A percentile compares a stretch with the other conserved stretches of the same genome.
These are phyloP conservation scores for Meloe dianella DNA, from an alignment of 2,888 invertebrate species.

Conservation along the genomic window DNA sequence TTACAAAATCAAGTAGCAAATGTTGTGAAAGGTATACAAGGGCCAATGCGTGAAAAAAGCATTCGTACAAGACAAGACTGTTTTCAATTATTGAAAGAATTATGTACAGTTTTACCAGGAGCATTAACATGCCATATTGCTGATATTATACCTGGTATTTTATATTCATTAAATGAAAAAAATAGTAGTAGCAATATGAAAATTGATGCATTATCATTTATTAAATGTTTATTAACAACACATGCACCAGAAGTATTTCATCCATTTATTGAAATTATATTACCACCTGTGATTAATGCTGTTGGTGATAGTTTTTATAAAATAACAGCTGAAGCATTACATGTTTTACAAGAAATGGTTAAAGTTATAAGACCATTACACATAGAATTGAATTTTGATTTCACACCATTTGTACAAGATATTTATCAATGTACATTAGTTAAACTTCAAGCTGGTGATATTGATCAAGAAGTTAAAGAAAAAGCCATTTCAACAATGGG, in stretches of 20 bases:
- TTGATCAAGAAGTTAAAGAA: slow-evolving; percentile 99
- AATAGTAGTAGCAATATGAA: slow-evolving; percentile 97
- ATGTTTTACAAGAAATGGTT: slow-evolving; percentile 91
- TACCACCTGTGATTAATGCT: slow-evolving; percentile 85
- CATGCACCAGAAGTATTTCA: slow-evolving; percentile 83
- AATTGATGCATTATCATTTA: slow-evolving; percentile 93
- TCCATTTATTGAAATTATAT: slow-evolving; percentile 76
- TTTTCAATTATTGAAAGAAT: slow-evolving; percentile 87
- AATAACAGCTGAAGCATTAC: slow-evolving; percentile 94
- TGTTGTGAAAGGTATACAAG: slow-evolving; percentile 88
- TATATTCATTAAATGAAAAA: slow-evolving; percentile 88
- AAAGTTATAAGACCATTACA: slow-evolving; percentile 90
- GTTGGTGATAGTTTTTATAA: slow-evolving; percentile 98
- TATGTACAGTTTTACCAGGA: slow-evolving; percentile 87
- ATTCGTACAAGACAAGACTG: slow-evolving; percentile 91
- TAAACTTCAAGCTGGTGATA: slow-evolving; percentile 90
- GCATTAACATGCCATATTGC: slow-evolving; percentile 78
- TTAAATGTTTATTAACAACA: slow-evolving; percentile 81
- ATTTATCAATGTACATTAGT: slow-evolving; percentile 86
- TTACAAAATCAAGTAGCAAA: slow-evolving; percentile 70
- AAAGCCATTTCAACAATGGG: slow-evolving; percentile 97
- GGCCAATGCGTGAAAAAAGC: slow-evolving; percentile 84
- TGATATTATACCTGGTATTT: slow-evolving; percentile 85
- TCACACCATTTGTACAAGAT: slow-evolving; percentile 77
- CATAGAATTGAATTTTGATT: slow-evolving; percentile 69